Evolutionary conservation across 2,888 invertebrate species (phyloP).

Genomic region (Leptinotarsa tumamoca): DNA sequence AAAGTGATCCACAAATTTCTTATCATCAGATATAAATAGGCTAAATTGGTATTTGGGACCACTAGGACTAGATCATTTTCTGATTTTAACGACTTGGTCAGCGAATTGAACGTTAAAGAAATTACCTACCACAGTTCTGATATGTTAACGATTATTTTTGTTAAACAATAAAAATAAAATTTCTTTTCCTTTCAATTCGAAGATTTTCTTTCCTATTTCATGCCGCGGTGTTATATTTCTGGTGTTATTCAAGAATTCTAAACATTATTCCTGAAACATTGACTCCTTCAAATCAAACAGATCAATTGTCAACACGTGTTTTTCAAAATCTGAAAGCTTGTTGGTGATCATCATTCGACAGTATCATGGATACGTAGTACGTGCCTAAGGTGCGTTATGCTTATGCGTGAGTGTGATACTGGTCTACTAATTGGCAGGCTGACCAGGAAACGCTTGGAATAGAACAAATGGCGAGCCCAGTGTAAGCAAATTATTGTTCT

Average conservation of each 20-base stretch:
- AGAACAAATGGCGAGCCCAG: conserved; percentile 42
- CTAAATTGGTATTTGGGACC: no score
- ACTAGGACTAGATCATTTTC: no score
- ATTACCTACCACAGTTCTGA: no score
- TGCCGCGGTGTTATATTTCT: no score
- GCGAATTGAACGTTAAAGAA: no score
- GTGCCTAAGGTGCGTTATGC: conserved; percentile 21
- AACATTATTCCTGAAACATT: background rate
- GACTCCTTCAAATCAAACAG: background rate
- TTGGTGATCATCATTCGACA: conserved; percentile 4
- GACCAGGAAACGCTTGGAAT: conserved; percentile 56
- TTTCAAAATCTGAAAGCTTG: conserved; percentile 9
- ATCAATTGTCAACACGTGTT: background rate
- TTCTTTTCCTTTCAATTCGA: no score
- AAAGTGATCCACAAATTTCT: no score
- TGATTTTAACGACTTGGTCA: no score
- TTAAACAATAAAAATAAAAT: no score
- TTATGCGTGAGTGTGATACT: conserved; percentile 27
- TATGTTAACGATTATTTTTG: no score
- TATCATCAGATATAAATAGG: no score
- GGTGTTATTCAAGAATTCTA: background rate
- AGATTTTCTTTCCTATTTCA: no score
- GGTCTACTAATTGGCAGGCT: conserved; percentile 58
- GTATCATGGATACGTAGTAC: conserved; percentile 18
- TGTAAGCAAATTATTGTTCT: conserved; percentile 43